Evolutionary conservation across 2,113 vertebrate species (phyloP), one percentile per base, ranked within the genome.

Genomic region (Sitta europaea): DNA sequence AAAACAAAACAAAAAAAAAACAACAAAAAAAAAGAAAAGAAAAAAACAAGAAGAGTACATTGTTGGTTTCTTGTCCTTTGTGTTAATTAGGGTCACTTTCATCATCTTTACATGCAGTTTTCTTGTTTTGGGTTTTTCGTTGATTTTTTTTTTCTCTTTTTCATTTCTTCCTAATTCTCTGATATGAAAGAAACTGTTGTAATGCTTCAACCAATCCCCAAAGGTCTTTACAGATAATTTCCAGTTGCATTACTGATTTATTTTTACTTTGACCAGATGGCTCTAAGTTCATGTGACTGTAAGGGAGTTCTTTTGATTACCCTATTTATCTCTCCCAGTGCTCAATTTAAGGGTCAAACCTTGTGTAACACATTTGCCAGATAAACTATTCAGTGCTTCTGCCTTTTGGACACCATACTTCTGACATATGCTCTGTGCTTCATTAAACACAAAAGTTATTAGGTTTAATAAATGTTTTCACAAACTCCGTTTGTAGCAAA

Each of bases 301-400:
- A 97, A 43, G 40, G 90, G 76, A 97, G 95, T 97, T 86, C 84
- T 97, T 97, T 97, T 97, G 95, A 97, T 97, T 98, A 97, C 89
- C 90, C 93, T 97, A 95, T 98, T 98, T 97, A 97, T 97, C 95
- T 97, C 96, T 97, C 96, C 97, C 94, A 95, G 76, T 87, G 92
- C 96, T 96, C 95, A 97, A 94, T 97, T 98, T 97, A 97, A 98
- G 97, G 97, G 97, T 97, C 96, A 97, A 97, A 95, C 94, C 93
- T 97, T 96, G 96, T 94, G 94, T 96, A 98, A 95, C 96, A 93
- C 86, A 97, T 97, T 98, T 98, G 66, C 96, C 95, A 93, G 93
- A 97, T 94, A 98, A 97, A 96, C 90, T 96, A 92, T 96, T 96
- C 93, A 86, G 94, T 74, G 88, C 66, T 92, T 97, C 89, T 95